Evolutionary conservation across 2,113 vertebrate species (phyloP), one percentile per base, ranked within the genome.

Genomic region (Engraulis encrasicolus): DNA sequence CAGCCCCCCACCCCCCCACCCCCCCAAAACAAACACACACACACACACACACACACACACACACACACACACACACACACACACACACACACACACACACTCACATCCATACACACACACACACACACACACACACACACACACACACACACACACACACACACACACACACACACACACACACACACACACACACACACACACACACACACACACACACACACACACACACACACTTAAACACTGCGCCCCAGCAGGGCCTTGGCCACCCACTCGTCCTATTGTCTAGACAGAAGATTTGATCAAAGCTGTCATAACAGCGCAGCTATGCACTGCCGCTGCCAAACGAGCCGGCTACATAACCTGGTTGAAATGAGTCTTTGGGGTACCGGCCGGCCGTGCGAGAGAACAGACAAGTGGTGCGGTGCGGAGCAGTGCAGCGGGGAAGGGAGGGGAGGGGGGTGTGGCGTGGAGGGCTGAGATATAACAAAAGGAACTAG

Each of bases 301-400:
- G 87, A 85, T 88, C 81, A 87, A 83, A 87, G 87, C 81, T 83
- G 81, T 87, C 85, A 83, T 85, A 88, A 86, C 78, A 83, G 49
- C 77, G 78, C 38, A 85, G 74, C 79, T 86, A 81, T 88, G 87
- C 49, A 61, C 81, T 81, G 19, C 78, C 85, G 83, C 77, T 45
- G 45, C 19, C 83, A 45, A 74, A 85, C 40, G 40, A 66, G 31
- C 23, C 23, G 31, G 4, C 50, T n/a, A 82, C 80, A 78, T 66
- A 54, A 83, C 18, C 61, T 78, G 71, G 34, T 23, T 17, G 6
- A 77, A 40, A 81, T 85, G 7, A 78, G 74, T 77, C 34, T 74
- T 50, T 49, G 78, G 74, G 66, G 31, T 23, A 45, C 50, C 61
- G 37, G 27, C 54, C 15, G 48, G 52, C 19, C 79, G 17, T 6